These are phyloP conservation scores for Ceratina australensis DNA, from an alignment of 1,140 invertebrate species.

Conservation along the genomic window DNA sequence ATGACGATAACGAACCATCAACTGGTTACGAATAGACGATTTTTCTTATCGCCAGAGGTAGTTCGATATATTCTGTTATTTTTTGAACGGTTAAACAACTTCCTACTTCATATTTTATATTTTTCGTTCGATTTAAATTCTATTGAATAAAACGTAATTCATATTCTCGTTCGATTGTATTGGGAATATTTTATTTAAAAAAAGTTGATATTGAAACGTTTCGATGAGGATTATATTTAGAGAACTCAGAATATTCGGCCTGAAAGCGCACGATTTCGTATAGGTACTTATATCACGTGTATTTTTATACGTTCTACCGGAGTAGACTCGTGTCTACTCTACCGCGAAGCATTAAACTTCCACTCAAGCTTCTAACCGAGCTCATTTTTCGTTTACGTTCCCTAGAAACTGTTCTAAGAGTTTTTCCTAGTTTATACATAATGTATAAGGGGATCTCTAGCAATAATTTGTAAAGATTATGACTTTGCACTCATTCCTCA, in stretches of 20 bases:
- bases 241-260: slow-evolving; percentile 20
- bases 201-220: too few relatives aligned
- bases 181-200: not conserved
- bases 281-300: slow-evolving; percentile 24
- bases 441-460: too few relatives aligned
- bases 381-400: not conserved
- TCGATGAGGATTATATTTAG: slow-evolving; percentile 46
- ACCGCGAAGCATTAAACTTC: slow-evolving; percentile 10
- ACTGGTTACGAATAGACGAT: slow-evolving; percentile 41
- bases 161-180: not conserved
- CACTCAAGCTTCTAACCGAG: not conserved
- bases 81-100: not conserved
- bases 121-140: not conserved
- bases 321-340: slow-evolving; percentile 23
- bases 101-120: not conserved
- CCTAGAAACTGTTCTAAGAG: not conserved
- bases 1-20: slow-evolving; percentile 26
- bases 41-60: slow-evolving; percentile 47
- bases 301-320: slow-evolving; percentile 42
- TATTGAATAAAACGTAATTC: not conserved
- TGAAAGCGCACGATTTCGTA: slow-evolving; percentile 31
- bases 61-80: slow-evolving; percentile 25
- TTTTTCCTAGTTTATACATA: not conserved
- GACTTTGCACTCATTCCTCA: too few relatives aligned
- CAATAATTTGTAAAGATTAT: too few relatives aligned